phyloP scores from a whole-genome alignment of 2,888 invertebrate genomes.

The Rhingia rostrata region DNA sequence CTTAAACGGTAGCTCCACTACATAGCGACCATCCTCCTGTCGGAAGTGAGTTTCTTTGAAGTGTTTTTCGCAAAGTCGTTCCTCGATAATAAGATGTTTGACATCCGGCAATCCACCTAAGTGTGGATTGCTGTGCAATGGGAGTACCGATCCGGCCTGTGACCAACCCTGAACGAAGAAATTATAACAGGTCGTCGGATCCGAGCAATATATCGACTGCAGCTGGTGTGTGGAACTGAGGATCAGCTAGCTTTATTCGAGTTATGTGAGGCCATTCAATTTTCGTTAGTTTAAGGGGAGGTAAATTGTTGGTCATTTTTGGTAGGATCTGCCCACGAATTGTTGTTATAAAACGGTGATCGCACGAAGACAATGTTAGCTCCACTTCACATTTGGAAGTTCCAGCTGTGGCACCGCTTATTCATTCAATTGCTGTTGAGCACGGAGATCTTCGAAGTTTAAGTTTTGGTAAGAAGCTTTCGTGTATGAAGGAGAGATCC shows the following conservation, averaged over 20 bases:
- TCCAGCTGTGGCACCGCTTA: slow-evolving; percentile 43
- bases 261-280: slow-evolving; percentile 46
- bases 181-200: slow-evolving; percentile 51
- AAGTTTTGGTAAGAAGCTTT: no score
- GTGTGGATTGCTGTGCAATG: slow-evolving; percentile 37
- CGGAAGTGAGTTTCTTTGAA: slow-evolving; percentile 7
- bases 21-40: slow-evolving; percentile 22
- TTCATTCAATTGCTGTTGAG: no score
- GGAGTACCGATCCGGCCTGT: slow-evolving; percentile 51
- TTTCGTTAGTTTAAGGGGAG: slow-evolving; percentile 21
- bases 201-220: slow-evolving; percentile 52
- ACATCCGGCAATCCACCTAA: no score
- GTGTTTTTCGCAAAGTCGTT: no score
- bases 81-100: no score
- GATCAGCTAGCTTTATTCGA: slow-evolving; percentile 53
- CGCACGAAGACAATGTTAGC: slow-evolving; percentile 22
- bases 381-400: slow-evolving; percentile 38
- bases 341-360: slow-evolving; percentile 11
- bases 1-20: no score
- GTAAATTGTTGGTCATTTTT: slow-evolving; percentile 64
- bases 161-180: slow-evolving; percentile 36
- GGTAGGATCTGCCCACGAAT: slow-evolving; percentile 42
- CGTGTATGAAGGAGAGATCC: no score
- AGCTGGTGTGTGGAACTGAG: slow-evolving; percentile 40
- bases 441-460: no score